Percentiles rank a stretch among this genome's conserved stretches.
These are phyloP conservation scores for Seira sanloemensis DNA, from an alignment of 2,888 invertebrate genomes.

Conservation along the genomic window DNA sequence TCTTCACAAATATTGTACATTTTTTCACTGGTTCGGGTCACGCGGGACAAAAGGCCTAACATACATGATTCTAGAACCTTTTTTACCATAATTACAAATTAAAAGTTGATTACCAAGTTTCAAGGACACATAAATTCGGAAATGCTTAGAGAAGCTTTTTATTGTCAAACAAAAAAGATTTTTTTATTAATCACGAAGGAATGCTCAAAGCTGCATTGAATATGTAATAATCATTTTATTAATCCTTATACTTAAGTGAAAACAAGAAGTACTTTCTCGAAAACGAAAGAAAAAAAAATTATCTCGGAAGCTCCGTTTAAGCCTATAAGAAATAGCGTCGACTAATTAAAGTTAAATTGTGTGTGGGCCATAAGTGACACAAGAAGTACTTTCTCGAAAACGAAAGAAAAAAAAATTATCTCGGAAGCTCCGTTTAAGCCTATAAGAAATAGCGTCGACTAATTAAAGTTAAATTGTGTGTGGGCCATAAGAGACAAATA, in stretches of 20 bases:
- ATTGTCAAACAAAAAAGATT: conserved; percentile 8
- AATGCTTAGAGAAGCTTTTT: not conserved
- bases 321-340: conserved; percentile 1
- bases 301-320: not conserved
- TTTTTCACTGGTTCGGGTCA: conserved; percentile 59
- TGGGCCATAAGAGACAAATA: too few relatives aligned
- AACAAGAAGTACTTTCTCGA: not conserved
- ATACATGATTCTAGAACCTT: not conserved
- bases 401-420: too few relatives aligned
- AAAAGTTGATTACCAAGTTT: not conserved
- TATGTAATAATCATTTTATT: not conserved
- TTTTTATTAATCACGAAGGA: not conserved
- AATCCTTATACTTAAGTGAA: not conserved
- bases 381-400: not conserved
- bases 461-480: not conserved
- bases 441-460: not conserved
- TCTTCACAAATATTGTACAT: conserved; percentile 54
- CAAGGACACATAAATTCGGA: conserved; percentile 36
- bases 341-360: conserved; percentile 10
- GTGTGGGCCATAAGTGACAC: conserved; percentile 19
- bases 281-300: not conserved
- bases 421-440: not conserved
- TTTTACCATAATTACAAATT: not conserved
- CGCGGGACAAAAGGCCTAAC: conserved; percentile 38
- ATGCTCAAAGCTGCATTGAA: conserved; percentile 13